Percentiles rank a stretch among this genome's conserved stretches.
phyloP scores from a whole-genome alignment of 1,140 invertebrate species.

The Augochlora pura region DNA sequence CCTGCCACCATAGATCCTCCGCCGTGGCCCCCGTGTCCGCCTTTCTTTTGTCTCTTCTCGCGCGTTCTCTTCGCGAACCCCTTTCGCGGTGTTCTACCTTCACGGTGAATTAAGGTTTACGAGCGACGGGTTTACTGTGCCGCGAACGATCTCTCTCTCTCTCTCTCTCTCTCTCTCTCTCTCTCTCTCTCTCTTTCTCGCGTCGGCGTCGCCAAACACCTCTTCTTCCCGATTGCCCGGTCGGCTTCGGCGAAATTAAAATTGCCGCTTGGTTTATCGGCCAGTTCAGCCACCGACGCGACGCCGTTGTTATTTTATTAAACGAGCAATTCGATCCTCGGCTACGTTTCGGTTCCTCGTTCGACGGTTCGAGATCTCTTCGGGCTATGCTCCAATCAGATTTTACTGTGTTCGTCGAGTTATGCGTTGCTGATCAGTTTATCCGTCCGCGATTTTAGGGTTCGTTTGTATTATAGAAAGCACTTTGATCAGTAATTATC shows the following conservation, averaged over 20 bases:
- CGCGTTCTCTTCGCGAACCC: background rate
- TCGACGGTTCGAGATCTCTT: too few species aligned
- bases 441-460: too few species aligned
- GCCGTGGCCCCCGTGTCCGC: constrained; percentile 5
- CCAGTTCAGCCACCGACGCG: background rate
- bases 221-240: background rate
- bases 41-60: constrained; percentile 50
- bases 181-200: too few species aligned
- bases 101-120: constrained; percentile 27
- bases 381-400: too few species aligned
- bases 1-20: constrained; percentile 53
- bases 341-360: too few species aligned
- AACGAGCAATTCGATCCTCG: background rate
- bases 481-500: too few species aligned
- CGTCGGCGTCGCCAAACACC: background rate
- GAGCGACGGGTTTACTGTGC: constrained; percentile 7
- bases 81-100: constrained; percentile 17
- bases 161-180: too few species aligned
- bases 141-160: background rate
- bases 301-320: constrained; percentile 8
- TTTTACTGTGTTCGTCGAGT: too few species aligned
- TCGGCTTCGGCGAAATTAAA: constrained; percentile 2
- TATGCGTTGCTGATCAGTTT: too few species aligned
- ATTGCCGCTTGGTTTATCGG: constrained; percentile 20
- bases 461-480: too few species aligned